Base-by-base conservation (phyloP, 1,140 invertebrate species). In the Papilio aristodemus region DNA sequence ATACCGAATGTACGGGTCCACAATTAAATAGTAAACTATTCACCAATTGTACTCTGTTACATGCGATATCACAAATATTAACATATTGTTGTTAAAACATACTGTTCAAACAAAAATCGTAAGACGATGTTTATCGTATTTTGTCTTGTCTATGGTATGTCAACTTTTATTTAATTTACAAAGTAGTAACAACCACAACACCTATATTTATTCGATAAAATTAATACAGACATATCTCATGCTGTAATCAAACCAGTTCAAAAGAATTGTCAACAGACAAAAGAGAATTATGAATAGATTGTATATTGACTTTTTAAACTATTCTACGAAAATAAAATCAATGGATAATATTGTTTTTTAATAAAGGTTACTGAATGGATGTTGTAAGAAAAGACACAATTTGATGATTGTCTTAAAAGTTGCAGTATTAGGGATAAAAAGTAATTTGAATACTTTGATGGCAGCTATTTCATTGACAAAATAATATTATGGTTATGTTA, bases 251-350 rank as follows among this genome's bases (percentile, higher is more conserved):
- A 17, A 14, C 9, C n/a, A 17, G 19, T 50, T 22, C n/a, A 8
- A 32, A 2, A 32, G 17, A 46, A 22, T 17, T 50, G 19, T 22
- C 19, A 32, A 32, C 10, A n/a, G 46, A 50, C 22, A 54, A 50
- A 50, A 50, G 46, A 22, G 17, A 50, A 50, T 50, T 50, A 50
- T 22, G 46, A 50, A 50, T 11, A 50, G 17, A 50, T 50, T 50
- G 43, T 11, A 50, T 7, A 50, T 50, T 50, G 43, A 50, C 8
- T 10, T 19, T 19, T 50, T 19, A 50, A 50, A 50, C 4, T 50
- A 22, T 46, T 50, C 4, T 39, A 13, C 4, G 13, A 39, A 32
- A 6, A 6, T 32, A 32, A 32, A 32, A 32, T 32, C 6, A 32
- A 32, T 32, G 27, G 2, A 32, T 32, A 32, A 32, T 32, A 32